A percentile compares a stretch with the other conserved stretches of the same genome.
Evolutionary conservation across 2,797 vertebrate genomes (phyloP).

Genomic region (Pseudomugil gertrudae): DNA sequence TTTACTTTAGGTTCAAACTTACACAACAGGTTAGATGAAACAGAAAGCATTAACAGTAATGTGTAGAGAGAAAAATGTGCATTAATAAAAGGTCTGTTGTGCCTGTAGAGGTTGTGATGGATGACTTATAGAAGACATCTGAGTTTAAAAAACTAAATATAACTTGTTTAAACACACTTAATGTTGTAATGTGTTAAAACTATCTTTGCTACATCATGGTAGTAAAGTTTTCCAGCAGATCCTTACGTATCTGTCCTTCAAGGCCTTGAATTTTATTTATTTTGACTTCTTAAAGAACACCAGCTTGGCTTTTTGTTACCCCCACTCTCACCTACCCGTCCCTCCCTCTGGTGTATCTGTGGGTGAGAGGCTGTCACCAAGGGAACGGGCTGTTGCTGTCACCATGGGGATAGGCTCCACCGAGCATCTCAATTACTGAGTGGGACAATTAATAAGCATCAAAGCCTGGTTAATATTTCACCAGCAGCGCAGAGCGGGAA

Average conservation of each 20-base stretch:
- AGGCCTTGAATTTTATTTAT: constrained; percentile 20
- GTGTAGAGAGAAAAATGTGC: neutral
- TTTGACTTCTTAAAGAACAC: constrained; percentile 18
- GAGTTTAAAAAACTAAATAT: neutral
- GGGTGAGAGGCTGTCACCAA: constrained; percentile 73
- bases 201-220: too few relatives aligned
- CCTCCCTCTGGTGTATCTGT: constrained; percentile 53
- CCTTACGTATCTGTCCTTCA: constrained; percentile 24
- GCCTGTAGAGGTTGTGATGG: neutral
- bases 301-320: neutral
- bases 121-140: neutral
- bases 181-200: too few relatives aligned
- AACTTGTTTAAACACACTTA: constrained; percentile 27
- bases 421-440: constrained; percentile 77
- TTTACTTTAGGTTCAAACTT: neutral
- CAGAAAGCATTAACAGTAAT: neutral
- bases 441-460: constrained; percentile 82
- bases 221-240: too few relatives aligned
- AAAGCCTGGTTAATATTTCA: constrained; percentile 81
- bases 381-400: constrained; percentile 72
- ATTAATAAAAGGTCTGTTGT: neutral
- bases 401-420: constrained; percentile 74
- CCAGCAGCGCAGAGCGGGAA: constrained; percentile 44
- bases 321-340: constrained; percentile 32
- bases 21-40: neutral